Percentiles rank a stretch among this genome's conserved stretches.
Evolutionary conservation across 2,888 invertebrate genomes (phyloP).

Genomic region (Ornithoptera alexandrae): DNA sequence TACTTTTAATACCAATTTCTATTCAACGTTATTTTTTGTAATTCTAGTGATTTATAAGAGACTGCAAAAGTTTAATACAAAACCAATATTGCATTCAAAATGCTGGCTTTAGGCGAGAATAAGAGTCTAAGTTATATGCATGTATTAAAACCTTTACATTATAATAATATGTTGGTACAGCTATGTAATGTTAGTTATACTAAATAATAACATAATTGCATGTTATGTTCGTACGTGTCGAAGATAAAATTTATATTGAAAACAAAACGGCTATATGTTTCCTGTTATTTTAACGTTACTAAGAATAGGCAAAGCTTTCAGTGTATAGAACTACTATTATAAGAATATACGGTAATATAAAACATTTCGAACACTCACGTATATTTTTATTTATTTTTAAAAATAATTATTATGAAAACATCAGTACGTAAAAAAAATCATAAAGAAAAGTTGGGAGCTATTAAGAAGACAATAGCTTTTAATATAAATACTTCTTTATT

Average conservation of each 20-base stretch:
- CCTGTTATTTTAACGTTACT: neutral
- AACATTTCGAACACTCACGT: neutral
- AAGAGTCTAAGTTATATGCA: neutral
- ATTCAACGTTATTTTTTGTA: too few relatives aligned
- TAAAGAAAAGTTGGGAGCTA: too few relatives aligned
- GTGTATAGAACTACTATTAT: neutral
- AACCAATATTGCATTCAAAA: neutral
- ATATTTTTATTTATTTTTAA: too few relatives aligned
- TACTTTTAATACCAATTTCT: too few relatives aligned
- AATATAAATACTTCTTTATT: too few relatives aligned
- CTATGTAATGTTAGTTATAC: too few relatives aligned
- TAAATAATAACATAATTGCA: neutral
- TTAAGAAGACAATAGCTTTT: too few relatives aligned
- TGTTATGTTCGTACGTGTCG: neutral
- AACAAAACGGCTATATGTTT: neutral
- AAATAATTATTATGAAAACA: too few relatives aligned
- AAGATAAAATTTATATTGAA: neutral
- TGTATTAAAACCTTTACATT: neutral
- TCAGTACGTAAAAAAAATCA: too few relatives aligned
- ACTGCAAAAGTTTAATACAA: neutral
- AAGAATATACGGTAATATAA: too few relatives aligned
- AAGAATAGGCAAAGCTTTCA: constrained; percentile 1
- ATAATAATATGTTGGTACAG: too few relatives aligned
- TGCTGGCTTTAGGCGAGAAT: neutral
- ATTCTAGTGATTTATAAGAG: too few relatives aligned